Conservation (phyloP, 2,888 invertebrate species). For the Drosophila maculinotata region DNA sequence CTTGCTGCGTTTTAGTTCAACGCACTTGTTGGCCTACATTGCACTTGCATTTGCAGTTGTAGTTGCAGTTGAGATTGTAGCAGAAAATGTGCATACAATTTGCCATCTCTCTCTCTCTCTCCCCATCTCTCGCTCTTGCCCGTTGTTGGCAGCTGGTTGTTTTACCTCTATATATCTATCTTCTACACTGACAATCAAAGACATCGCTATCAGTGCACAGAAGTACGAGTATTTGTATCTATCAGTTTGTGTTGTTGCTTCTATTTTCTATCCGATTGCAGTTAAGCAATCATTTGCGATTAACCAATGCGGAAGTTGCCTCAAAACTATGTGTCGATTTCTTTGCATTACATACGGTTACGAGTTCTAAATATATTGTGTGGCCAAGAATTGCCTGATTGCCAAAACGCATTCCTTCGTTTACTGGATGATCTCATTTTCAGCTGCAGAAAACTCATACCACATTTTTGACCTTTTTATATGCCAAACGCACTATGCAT, state of each 20-base stretch:
- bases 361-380: not conserved
- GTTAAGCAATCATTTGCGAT: conserved; percentile 57
- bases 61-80: conserved; percentile 12
- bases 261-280: conserved; percentile 49
- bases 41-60: conserved; percentile 30
- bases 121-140: not conserved
- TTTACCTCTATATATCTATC: not conserved
- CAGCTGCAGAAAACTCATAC: conserved; percentile 59
- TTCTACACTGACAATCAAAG: too few species aligned
- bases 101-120: not conserved
- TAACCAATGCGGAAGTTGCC: conserved; percentile 59
- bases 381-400: too few species aligned
- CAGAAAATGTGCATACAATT: conserved; percentile 39
- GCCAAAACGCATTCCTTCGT: not conserved
- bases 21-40: conserved; percentile 83
- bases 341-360: not conserved
- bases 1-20: conserved; percentile 73
- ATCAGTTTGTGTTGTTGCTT: conserved; percentile 16
- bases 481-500: not conserved
- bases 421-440: conserved; percentile 59
- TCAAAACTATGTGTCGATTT: conserved; percentile 5
- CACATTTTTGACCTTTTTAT: not conserved
- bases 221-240: conserved; percentile 3
- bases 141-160: not conserved
- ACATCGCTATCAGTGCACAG: conserved; percentile 25